Evolutionary conservation across 2,888 invertebrate genomes (phyloP).

Genomic region (Catocala nupta): DNA sequence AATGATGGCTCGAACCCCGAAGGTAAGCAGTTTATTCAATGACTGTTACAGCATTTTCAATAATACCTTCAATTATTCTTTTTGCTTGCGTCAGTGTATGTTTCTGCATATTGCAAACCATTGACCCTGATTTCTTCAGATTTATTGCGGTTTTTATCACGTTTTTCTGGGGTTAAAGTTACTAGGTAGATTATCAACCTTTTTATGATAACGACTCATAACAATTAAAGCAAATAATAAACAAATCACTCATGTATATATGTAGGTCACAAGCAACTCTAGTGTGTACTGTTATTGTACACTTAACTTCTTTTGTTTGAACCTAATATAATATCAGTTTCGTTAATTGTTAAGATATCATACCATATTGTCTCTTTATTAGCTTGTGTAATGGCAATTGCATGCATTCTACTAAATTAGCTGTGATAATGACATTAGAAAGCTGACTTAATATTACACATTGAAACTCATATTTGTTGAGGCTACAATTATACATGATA

Average conservation of each 20-base stretch:
- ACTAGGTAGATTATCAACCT: constrained; percentile 3
- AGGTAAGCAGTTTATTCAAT: constrained; percentile 65
- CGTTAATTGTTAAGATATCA: background rate
- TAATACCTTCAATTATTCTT: constrained; percentile 21
- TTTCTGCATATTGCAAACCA: constrained; percentile 46
- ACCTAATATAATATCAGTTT: background rate
- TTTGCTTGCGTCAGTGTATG: constrained; percentile 20
- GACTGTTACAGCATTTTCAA: constrained; percentile 13
- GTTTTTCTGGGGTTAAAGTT: constrained; percentile 11
- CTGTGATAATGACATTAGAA: no score
- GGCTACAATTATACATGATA: no score
- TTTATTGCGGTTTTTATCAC: constrained; percentile 23
- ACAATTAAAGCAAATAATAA: constrained; percentile 14
- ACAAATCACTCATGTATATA: constrained; percentile 28
- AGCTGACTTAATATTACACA: no score
- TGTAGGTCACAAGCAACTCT: constrained; percentile 36
- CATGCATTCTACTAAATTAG: background rate
- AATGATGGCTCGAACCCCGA: constrained; percentile 78
- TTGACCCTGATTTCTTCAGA: constrained; percentile 47
- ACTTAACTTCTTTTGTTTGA: constrained; percentile 3
- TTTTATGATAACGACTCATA: constrained; percentile 8
- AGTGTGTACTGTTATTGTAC: constrained; percentile 10
- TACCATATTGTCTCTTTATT: background rate
- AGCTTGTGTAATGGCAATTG: background rate
- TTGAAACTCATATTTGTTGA: no score